Evolutionary conservation across 2,797 vertebrate genomes (phyloP), one percentile per base, ranked within the genome.

Genomic region (Adelosebastes latens): DNA sequence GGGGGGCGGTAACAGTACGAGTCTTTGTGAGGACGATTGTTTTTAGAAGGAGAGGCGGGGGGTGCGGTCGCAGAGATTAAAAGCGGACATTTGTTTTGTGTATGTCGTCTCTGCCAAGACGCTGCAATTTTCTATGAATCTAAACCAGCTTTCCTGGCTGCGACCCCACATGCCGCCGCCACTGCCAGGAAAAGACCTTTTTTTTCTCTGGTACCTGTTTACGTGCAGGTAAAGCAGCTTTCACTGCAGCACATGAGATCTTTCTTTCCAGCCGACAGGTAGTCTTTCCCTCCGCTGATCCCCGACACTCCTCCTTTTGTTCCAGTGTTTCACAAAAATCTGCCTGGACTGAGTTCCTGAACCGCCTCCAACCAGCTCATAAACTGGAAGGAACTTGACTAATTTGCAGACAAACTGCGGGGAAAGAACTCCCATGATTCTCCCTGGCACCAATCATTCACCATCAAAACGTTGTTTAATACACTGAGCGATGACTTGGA

Each of bases 61-160:
- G 80, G 81, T 63, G 84, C 77, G 58, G 73, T 80, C 69, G 42
- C 83, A 82, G 53, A 87, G 86, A 92, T 93, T 93, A 93, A 92
- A 93, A 92, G 90, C 69, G 81, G 87, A 89, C 88, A 77, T 92
- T 94, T 92, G 91, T 94, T 94, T 87, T 94, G 93, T 94, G 92
- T 87, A 63, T 83, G 85, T 77, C 49, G 67, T 36, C 79, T 73
- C 88, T 93, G 94, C 93, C 93, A 94, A 92, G 79, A 88, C 75
- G 77, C 89, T 76, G 95, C 89, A 92, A 92, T 92, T 93, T 93
- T 86, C 87, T 89, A 68, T 90, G 93, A 95, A 95, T 95, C 84
- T 93, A 66, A 94, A 96, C 74, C 94, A 94, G 93, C 86, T 94
- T 95, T 94, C 92, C 93, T 96, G 94, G 93, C 93, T 78, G 62